These are phyloP conservation scores for Cyphomyrus plagiostoma DNA, from an alignment of 2,113 vertebrate genomes.

Conservation along the genomic window DNA sequence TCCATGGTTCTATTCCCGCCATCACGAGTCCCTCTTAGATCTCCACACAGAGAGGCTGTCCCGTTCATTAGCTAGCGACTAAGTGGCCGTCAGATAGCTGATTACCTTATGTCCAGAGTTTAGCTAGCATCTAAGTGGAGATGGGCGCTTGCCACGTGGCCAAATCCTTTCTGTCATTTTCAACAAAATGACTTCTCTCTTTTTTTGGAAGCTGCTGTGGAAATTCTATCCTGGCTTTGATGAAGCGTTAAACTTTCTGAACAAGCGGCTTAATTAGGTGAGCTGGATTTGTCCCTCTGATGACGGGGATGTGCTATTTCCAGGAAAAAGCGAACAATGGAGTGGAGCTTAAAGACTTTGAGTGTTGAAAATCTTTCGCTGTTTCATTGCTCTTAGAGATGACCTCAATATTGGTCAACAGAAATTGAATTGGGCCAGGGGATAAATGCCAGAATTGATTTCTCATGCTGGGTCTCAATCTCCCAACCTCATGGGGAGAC, in stretches of 20 bases:
- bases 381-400: background rate
- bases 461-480: slow-evolving; percentile 16
- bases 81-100: background rate
- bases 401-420: background rate
- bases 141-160: background rate
- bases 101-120: background rate
- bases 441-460: slow-evolving; percentile 24
- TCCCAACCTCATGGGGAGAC: background rate
- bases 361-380: background rate
- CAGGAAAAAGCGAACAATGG: background rate
- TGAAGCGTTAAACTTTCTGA: background rate
- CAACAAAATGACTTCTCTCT: background rate
- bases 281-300: background rate
- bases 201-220: background rate
- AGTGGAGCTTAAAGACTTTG: background rate
- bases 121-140: background rate
- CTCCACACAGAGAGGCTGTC: background rate
- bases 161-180: background rate
- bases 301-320: background rate
- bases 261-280: background rate
- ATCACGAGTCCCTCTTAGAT: background rate
- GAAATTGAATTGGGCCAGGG: slow-evolving; percentile 10
- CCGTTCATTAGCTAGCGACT: background rate
- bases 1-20: too few species aligned
- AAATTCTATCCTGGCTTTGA: background rate